Evolutionary conservation across 1,140 invertebrate species (phyloP).

Genomic region (Dufourea novaeangliae): DNA sequence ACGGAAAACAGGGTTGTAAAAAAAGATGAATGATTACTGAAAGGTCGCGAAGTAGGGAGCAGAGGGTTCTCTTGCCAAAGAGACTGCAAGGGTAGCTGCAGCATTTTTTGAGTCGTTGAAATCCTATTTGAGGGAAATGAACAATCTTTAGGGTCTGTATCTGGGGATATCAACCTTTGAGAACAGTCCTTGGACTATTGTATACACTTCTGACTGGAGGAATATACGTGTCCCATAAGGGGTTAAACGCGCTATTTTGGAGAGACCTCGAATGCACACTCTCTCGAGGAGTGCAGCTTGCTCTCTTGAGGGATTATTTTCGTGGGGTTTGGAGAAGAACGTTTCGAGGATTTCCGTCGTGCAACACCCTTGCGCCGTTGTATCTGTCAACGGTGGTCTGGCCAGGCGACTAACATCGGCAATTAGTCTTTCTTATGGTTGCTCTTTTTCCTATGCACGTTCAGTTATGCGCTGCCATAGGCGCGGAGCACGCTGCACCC

Average conservation of each 20-base stretch:
- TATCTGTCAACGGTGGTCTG: conserved; percentile 30
- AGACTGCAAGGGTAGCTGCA: no score
- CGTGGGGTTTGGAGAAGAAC: conserved; percentile 1
- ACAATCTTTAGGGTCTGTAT: background rate
- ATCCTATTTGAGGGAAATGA: background rate
- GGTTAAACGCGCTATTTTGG: conserved; percentile 37
- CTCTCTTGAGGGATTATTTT: conserved; percentile 22
- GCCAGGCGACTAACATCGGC: conserved; percentile 18
- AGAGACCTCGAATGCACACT: conserved; percentile 8
- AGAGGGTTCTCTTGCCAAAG: no score
- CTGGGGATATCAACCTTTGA: no score
- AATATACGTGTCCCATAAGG: background rate
- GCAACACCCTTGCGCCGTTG: background rate
- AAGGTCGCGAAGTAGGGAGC: background rate
- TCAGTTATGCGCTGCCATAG: conserved; percentile 8
- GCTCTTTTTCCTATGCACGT: conserved; percentile 1
- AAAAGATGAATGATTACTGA: no score
- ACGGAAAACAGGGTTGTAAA: no score
- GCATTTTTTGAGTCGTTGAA: conserved; percentile 1
- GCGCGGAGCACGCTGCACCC: background rate
- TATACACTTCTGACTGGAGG: background rate
- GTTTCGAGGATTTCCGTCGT: conserved; percentile 12
- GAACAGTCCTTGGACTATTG: background rate
- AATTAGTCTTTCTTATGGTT: conserved; percentile 35
- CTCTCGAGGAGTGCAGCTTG: background rate